Evolutionary conservation across 2,888 invertebrate genomes (phyloP), one percentile per base, ranked within the genome.

Genomic region (Melanostoma mellinum): DNA sequence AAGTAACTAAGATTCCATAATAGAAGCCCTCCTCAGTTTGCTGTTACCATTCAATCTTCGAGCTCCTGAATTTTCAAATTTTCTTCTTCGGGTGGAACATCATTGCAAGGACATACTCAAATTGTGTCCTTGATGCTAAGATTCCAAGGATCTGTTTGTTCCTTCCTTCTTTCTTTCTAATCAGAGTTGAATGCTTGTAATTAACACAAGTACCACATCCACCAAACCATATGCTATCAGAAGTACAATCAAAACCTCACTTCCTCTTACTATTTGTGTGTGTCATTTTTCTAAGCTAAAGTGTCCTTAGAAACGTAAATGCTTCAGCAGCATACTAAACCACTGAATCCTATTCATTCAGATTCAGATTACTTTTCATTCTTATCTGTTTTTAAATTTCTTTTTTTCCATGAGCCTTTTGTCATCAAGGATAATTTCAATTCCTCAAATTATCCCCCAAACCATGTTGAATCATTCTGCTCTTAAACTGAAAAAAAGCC

Each of bases 381-480:
- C 60, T 10, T 33, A 8, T 4, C 32, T 42, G 32, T 33, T n/a
- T 6, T 42, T 46, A 35, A 6, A 3, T 44, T 20, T 46, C 35
- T 60, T 32, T 58, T 58, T 35, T 46, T 67, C 52, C 40, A 33
- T 61, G 61, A 68, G 79, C 42, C 68, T 77, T 74, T 74, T 74
- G 68, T 69, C 79, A 68, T 74, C 68, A 69, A 42, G 68, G 74
- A 74, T 79, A 74, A 74, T 79, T 74, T 68, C 74, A 74, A 79
- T 74, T 79, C 55, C 68, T 68, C 68, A 74, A 74, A 78, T 67
- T 73, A 73, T 68, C 50, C 53, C 48, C 53, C 10, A 61, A 61
- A 40, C 73, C 38, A 48, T 71, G 58, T 50, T 60, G 35, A 46
- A 61, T 61, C 36, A 44, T 46, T 35, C 44, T 61, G 44, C 55